A percentile compares a stretch with the other conserved stretches of the same genome.
Conservation (phyloP, 2,113 vertebrate species). For the Tupaia chinensis region DNA sequence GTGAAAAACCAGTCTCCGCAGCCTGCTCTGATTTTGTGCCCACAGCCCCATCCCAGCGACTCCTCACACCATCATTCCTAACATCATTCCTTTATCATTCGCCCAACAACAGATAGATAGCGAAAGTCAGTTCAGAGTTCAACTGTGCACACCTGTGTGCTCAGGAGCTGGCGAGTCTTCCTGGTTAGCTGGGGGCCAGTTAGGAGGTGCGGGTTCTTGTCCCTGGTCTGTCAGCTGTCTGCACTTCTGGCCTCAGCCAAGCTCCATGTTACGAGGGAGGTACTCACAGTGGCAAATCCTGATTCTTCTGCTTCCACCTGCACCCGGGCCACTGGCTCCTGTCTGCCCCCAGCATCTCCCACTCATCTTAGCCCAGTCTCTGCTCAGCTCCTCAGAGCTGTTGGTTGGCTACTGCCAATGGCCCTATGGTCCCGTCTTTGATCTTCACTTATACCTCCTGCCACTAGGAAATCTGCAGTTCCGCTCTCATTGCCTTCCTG, state of each 20-base stretch:
- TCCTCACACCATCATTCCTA: constrained; percentile 8
- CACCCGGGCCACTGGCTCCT: too few relatives aligned
- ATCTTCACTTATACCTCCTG: not conserved
- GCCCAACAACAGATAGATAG: not conserved
- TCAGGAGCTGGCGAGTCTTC: not conserved
- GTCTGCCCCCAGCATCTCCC: too few relatives aligned
- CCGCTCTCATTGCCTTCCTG: not conserved
- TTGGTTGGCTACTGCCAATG: not conserved
- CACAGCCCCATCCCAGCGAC: not conserved
- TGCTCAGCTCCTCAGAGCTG: not conserved
- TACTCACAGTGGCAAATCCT: not conserved
- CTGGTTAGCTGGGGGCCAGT: not conserved
- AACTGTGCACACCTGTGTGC: not conserved
- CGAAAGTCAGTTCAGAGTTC: not conserved
- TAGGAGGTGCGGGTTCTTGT: not conserved
- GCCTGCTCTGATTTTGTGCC: not conserved
- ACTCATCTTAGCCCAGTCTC: not conserved
- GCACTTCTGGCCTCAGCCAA: not conserved
- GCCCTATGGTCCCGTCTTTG: not conserved
- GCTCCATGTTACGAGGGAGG: not conserved
- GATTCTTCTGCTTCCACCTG: not conserved
- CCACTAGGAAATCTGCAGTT: not conserved
- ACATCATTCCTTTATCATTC: not conserved
- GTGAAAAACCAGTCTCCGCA: not conserved
- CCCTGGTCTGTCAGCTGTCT: not conserved